Base-by-base conservation (phyloP, 2,797 vertebrate genomes). In the Hapalemur alaotrensis region DNA sequence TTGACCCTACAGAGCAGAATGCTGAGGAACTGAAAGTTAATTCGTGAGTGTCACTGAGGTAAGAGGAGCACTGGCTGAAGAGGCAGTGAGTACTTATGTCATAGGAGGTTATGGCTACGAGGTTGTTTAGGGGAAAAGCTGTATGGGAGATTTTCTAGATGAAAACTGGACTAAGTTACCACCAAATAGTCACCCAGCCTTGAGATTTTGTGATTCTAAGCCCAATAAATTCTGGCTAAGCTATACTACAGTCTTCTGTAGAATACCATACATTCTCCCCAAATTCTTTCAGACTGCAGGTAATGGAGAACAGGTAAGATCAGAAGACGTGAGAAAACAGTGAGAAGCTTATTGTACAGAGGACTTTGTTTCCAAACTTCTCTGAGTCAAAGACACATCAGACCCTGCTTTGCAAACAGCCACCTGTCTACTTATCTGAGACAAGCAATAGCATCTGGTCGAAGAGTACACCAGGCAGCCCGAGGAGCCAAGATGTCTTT, bases 361-460 rank as follows among this genome's bases (percentile, higher is more conserved):
- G n/a, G 23, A n/a, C 87, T 91, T 95, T 96, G 92, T 95, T 95
- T 92, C 70, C 82, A 41, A 96, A 96, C 82, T 54, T 93, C 70
- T 80, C 86, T 7, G 70, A 69, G 61, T 91, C 75, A 70, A 88
- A 96, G 93, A 72, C 79, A 83, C 57, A 52, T 41, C 11, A 86
- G 78, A 28, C 54, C 54, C 59, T 46, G 70, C 86, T 91, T 50
- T 95, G 91, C 78, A 83, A 59, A 91, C 6, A 76, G 69, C 54
- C 87, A 84, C 86, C 89, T 92, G 89, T 79, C 87, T 89, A 38
- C 86, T 81, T 86, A 54, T 80, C 84, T 54, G 89, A 89, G 89
- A 94, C 67, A 63, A 63, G 72, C 35, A 89, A 92, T 22, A 86
- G 72, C 91, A 93, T 20, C 70, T 52, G 91, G 30, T 54, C 30